A percentile compares a stretch with the other conserved stretches of the same genome.
Evolutionary conservation across 2,888 invertebrate species (phyloP).

Genomic region (Mechanitis mazaeus): DNA sequence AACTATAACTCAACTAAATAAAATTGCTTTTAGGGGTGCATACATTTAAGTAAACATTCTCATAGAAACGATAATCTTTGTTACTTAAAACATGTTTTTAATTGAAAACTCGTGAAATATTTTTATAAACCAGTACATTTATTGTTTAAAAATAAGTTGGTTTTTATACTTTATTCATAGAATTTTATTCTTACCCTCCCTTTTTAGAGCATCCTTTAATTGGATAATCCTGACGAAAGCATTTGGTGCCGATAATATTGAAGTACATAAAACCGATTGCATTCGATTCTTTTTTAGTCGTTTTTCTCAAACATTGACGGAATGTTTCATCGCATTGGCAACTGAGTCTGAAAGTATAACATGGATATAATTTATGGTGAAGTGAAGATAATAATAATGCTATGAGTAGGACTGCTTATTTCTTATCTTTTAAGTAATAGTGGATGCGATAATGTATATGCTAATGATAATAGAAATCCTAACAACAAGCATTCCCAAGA

Average conservation of each 20-base stretch:
- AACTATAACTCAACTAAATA: background rate
- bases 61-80: too few species aligned
- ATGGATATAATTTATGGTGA: background rate
- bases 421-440: too few species aligned
- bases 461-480: too few species aligned
- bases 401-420: too few species aligned
- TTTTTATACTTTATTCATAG: background rate
- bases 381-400: too few species aligned
- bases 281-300: slow-evolving; percentile 47
- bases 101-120: too few species aligned
- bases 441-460: too few species aligned
- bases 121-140: too few species aligned
- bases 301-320: slow-evolving; percentile 59
- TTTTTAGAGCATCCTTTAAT: slow-evolving; percentile 65
- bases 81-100: too few species aligned
- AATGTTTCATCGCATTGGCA: slow-evolving; percentile 76
- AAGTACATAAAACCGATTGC: slow-evolving; percentile 75
- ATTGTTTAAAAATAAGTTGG: background rate
- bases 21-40: background rate
- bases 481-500: too few species aligned
- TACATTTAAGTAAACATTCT: too few species aligned
- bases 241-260: slow-evolving; percentile 74
- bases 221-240: slow-evolving; percentile 78
- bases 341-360: slow-evolving; percentile 54
- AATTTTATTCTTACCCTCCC: slow-evolving; percentile 65